Evolutionary conservation across 1,140 invertebrate species (phyloP), one percentile per base, ranked within the genome.

Genomic region (Drosophila pseudoobscura): DNA sequence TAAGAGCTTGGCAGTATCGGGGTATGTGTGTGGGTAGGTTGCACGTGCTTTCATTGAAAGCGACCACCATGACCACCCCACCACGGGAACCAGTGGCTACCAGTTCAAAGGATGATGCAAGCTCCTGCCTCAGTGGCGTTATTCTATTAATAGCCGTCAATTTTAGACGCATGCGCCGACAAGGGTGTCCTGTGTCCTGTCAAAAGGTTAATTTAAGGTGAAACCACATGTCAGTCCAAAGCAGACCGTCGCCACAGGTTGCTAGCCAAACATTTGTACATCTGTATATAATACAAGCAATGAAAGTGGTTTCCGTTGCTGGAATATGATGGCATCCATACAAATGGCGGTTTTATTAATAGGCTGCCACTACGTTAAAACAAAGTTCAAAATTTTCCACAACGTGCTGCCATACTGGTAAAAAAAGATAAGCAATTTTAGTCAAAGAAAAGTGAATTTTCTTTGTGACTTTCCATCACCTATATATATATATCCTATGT

Each of bases 191-290:
- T 62, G 44, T 6, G 59, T 63, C 62, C 59, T 64, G 45, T 5
- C 60, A 24, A 65, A 65, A 65, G 62, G 62, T 65, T 65, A 65
- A 65, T 35, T 65, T 64, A 65, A 65, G 62, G 62, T 65, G 62
- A 65, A 65, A 64, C 35, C 11, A 39, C 11, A 39, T 39, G 35
- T 11, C 9, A 13, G 35, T 39, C 35, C 35, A 35, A 11, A 3
- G 9, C 35, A 11, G 35, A 11, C 35, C 11, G 11, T 65, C 59
- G 62, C 62, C 59, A 65, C 62, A 65, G 62, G 62, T 65, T 65
- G 62, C 62, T 65, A 59, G 44, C 62, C 22, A 65, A 60, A 60
- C 59, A 43, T 24, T 22, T 45, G 15, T 7, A 29, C 20, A 53
- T 11, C 24, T 20, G 20, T 20, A 20, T 20, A 20, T 20, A 20